Evolutionary conservation across 2,888 invertebrate species (phyloP).

Genomic region (Acleris holmiana): DNA sequence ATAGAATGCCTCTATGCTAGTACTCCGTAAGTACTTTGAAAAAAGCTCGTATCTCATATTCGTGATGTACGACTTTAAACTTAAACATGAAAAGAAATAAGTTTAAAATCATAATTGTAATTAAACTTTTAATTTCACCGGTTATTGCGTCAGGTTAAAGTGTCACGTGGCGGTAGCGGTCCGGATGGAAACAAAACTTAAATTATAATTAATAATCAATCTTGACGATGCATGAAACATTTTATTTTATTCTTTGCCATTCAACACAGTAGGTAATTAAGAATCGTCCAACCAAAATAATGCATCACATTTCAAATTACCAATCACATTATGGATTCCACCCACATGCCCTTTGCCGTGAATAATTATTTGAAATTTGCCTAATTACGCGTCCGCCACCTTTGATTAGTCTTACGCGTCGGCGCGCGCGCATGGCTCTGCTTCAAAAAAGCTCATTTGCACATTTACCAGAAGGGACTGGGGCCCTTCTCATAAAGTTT

Average conservation of each 20-base stretch:
- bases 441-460: conserved; percentile 20
- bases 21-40: too few species aligned
- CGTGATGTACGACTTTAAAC: too few species aligned
- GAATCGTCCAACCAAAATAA: background rate
- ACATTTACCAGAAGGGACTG: conserved; percentile 11
- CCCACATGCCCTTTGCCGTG: conserved; percentile 22
- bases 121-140: too few species aligned
- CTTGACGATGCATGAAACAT: background rate
- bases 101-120: too few species aligned
- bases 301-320: conserved; percentile 8
- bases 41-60: too few species aligned
- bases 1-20: too few species aligned
- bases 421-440: conserved; percentile 20
- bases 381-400: conserved; percentile 22
- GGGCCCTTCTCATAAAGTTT: background rate
- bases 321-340: conserved; percentile 22
- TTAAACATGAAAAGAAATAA: too few species aligned
- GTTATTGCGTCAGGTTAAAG: too few species aligned
- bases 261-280: conserved; percentile 14
- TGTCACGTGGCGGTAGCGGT: too few species aligned
- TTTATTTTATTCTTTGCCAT: background rate
- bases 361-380: conserved; percentile 7
- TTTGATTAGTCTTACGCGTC: conserved; percentile 30
- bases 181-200: too few species aligned
- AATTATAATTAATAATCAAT: too few species aligned